A percentile compares a stretch with the other conserved stretches of the same genome.
Conservation (phyloP, 2,797 vertebrate genomes). For the Vireo griseus region DNA sequence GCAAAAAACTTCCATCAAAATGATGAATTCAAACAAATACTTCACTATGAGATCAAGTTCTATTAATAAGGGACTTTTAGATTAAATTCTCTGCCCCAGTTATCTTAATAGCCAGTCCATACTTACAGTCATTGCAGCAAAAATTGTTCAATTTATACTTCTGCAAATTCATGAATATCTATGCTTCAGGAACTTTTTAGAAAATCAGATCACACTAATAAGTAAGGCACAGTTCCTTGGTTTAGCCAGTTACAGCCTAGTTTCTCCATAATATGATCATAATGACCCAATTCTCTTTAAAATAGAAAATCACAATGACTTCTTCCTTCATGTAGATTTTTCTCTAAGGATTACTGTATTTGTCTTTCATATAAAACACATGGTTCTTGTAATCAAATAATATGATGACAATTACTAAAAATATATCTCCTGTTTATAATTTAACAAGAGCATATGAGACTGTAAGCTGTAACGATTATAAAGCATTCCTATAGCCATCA, state of each 20-base stretch:
- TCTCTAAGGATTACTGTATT: neutral
- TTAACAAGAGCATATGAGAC: neutral
- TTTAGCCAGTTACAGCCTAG: constrained; percentile 36
- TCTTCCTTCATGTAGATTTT: constrained; percentile 13
- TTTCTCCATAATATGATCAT: constrained; percentile 34
- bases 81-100: constrained; percentile 40
- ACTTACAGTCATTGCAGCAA: constrained; percentile 53
- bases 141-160: constrained; percentile 61
- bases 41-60: constrained; percentile 33
- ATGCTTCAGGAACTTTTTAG: constrained; percentile 38
- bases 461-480: neutral
- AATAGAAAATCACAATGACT: neutral
- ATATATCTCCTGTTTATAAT: neutral
- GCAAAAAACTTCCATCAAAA: neutral
- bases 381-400: neutral
- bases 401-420: neutral
- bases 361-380: neutral
- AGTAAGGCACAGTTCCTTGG: constrained; percentile 32
- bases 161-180: constrained; percentile 61
- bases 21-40: neutral
- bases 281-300: constrained; percentile 39
- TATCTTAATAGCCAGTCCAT: constrained; percentile 53
- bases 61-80: constrained; percentile 17
- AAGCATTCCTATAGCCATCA: neutral
- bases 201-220: constrained; percentile 49